Conservation (phyloP, 2,797 vertebrate species). For the Centropyge bicolor region DNA sequence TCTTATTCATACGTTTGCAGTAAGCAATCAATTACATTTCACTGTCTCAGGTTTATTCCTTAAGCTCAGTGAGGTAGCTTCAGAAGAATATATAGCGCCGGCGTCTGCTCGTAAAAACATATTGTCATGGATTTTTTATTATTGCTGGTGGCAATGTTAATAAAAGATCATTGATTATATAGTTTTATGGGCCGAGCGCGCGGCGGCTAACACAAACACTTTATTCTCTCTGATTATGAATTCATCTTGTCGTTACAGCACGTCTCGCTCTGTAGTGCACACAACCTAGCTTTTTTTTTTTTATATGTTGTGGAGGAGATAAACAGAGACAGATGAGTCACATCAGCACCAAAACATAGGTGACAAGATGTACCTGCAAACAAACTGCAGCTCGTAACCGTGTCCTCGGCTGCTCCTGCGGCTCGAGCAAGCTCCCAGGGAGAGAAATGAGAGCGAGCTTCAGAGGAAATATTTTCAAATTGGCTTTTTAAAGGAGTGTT, state of each 20-base stretch:
- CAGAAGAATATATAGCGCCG: not conserved
- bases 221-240: conserved; percentile 1
- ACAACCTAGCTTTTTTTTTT: not conserved
- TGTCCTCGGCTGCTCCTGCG: not conserved
- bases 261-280: not conserved
- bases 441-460: not conserved
- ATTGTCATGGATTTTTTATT: conserved; percentile 20
- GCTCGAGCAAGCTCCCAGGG: not conserved
- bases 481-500: not conserved
- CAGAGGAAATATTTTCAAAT: not conserved
- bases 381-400: not conserved
- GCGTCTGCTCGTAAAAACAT: conserved; percentile 11
- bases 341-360: not conserved
- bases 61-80: not conserved
- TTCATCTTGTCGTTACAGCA: not conserved
- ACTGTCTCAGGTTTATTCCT: not conserved
- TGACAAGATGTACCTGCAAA: not conserved
- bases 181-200: conserved; percentile 1
- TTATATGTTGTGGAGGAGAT: not conserved
- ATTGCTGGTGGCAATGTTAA: conserved; percentile 15
- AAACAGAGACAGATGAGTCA: not conserved
- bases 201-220: not conserved
- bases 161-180: conserved; percentile 26
- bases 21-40: not conserved
- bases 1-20: not conserved